phyloP scores from a whole-genome alignment of 2,888 invertebrate species.

The Aethes cnicana region DNA sequence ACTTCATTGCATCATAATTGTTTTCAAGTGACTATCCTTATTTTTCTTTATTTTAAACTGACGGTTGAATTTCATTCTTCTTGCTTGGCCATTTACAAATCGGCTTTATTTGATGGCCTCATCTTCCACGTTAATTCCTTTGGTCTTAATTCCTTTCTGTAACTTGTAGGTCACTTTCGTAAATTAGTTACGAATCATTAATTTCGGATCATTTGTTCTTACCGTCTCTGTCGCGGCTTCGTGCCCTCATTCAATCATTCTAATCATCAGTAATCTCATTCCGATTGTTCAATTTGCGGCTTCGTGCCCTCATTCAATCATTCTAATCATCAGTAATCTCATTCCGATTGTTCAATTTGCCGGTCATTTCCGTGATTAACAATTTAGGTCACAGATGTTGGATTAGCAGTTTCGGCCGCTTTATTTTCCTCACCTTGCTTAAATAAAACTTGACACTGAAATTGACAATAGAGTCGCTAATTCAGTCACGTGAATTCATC shows the following conservation, averaged over 20 bases:
- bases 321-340: constrained; percentile 1
- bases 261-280: background rate
- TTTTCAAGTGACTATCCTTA: background rate
- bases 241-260: no score
- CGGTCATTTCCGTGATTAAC: background rate
- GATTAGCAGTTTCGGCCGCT: background rate
- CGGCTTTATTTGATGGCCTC: background rate
- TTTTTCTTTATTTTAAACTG: background rate
- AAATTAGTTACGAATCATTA: constrained; percentile 10
- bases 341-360: background rate
- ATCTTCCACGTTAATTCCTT: background rate
- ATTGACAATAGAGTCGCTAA: no score
- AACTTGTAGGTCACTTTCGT: constrained; percentile 5
- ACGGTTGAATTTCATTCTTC: background rate
- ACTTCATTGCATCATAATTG: background rate
- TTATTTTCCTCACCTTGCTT: no score
- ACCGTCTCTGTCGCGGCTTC: no score
- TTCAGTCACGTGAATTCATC: no score
- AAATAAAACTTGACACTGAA: no score
- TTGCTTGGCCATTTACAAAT: background rate
- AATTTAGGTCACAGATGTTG: constrained; percentile 1
- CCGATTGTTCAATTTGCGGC: background rate
- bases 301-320: no score
- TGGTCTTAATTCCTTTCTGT: constrained; percentile 6
- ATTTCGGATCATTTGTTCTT: constrained; percentile 4